Evolutionary conservation across 1,140 invertebrate genomes (phyloP), one percentile per base, ranked within the genome.

Genomic region (Listronotus bonariensis): DNA sequence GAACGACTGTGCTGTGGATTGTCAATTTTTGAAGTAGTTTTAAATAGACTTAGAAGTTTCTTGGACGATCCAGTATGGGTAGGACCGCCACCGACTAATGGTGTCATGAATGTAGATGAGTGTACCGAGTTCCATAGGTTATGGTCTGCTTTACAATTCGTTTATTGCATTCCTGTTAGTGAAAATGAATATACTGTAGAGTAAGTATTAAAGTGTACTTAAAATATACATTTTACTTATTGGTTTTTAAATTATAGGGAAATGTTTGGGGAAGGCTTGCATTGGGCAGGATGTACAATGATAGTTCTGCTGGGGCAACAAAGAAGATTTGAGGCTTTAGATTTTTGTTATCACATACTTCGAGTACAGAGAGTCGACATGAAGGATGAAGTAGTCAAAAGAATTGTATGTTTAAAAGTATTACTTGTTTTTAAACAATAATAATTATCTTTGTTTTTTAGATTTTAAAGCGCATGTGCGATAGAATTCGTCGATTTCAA

Each of bases 271-370:
- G 98, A 99, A 82, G 97, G 97, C 11, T 83, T 99, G 0, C 96
- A 99, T 80, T 99, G 97, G 97, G 97, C 97, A 31, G 97, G 96
- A 0, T 98, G 96, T 80, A 90, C 95, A n/a, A 95, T 99, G 84
- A 96, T 99, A 60, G 90, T 95, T n/a, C 82, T 99, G 15, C 82
- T 99, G 42, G 93, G 93, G 0, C 97, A 99, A 77, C 96, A 99
- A 82, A 82, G 95, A 64, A 82, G 97, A 55, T 99, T 99, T 82
- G 97, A 99, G 78, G 95, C 96, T 10, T 85, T 99, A 26, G 98
- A 99, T 81, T 99, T 99, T 82, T 97, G 95, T 80, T 99, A 99
- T 82, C 97, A 99, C 77, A 95, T 99, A 74, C 85, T 99, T 20
- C 82, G 95, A 70, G 95, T 99, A 0, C 97, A 99, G 81, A 83